These are phyloP conservation scores for Ciona savignyi DNA, from an alignment of 23 tunicate genomes.

Conservation along the genomic window DNA sequence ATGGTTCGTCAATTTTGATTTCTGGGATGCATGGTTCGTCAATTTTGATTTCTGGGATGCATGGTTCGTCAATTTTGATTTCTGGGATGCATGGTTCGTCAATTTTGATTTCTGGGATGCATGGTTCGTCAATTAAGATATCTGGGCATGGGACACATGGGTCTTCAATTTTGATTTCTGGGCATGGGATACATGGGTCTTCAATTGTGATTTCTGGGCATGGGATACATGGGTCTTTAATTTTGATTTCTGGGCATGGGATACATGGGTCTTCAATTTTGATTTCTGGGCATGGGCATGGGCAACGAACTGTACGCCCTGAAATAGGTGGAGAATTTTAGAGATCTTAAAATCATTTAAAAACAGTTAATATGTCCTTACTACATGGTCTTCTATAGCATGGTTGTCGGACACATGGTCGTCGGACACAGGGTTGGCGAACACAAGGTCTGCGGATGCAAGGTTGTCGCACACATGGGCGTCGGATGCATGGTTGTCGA, in stretches of 20 bases:
- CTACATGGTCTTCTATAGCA: neutral
- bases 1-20: no score
- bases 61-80: no score
- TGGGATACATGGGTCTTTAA: neutral
- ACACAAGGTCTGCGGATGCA: neutral
- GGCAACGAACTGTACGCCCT: neutral
- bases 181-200: neutral
- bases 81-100: no score
- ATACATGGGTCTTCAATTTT: neutral
- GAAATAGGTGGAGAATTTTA: neutral
- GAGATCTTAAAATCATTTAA: neutral
- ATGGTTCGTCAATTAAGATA: neutral
- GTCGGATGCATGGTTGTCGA: neutral
- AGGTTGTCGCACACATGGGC: neutral
- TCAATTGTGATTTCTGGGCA: neutral
- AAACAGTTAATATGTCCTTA: neutral
- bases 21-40: no score
- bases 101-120: no score
- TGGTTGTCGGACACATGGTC: no score
- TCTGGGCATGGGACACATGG: neutral
- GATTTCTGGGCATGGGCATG: neutral
- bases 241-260: neutral
- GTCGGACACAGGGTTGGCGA: neutral
- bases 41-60: no score
- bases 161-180: neutral